These are phyloP conservation scores for Passerculus sandwichensis DNA, from an alignment of 2,797 vertebrate species.

Conservation along the genomic window DNA sequence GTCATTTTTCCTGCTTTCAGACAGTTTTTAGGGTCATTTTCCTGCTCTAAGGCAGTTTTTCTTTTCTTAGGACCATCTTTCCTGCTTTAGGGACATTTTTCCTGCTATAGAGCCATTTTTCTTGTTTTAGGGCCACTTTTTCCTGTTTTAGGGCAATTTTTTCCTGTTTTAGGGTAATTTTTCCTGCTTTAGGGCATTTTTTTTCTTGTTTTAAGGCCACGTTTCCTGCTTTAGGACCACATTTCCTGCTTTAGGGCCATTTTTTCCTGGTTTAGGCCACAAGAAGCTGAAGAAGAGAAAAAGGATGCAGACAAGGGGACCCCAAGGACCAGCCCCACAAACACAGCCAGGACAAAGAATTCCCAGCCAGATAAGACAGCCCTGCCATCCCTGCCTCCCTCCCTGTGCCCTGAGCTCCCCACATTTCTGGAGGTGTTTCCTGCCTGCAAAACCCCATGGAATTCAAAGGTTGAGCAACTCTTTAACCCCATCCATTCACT, in stretches of 20 bases:
- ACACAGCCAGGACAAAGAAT: accelerated
- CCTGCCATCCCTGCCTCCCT: background rate
- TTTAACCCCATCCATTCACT: background rate
- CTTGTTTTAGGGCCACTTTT: accelerated
- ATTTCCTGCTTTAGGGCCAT: too few relatives aligned
- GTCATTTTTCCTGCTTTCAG: background rate
- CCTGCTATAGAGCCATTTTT: too few relatives aligned
- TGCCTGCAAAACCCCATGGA: background rate
- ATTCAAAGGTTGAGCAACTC: background rate
- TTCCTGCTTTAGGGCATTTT: too few relatives aligned
- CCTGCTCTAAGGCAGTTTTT: too few relatives aligned
- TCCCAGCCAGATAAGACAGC: accelerated
- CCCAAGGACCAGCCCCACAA: background rate
- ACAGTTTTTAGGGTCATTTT: too few relatives aligned
- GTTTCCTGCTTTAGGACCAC: background rate
- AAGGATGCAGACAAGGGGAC: background rate
- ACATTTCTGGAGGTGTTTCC: accelerated
- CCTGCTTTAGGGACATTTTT: background rate
- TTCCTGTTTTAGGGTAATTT: too few relatives aligned
- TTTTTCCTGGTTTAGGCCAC: accelerated
- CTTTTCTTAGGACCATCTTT: background rate
- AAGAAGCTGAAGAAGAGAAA: background rate
- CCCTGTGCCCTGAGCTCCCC: background rate
- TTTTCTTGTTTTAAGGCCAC: too few relatives aligned
- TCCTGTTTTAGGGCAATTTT: accelerated